Evolutionary conservation across 1,140 invertebrate species (phyloP).

Genomic region (Centruroides sculpturatus): DNA sequence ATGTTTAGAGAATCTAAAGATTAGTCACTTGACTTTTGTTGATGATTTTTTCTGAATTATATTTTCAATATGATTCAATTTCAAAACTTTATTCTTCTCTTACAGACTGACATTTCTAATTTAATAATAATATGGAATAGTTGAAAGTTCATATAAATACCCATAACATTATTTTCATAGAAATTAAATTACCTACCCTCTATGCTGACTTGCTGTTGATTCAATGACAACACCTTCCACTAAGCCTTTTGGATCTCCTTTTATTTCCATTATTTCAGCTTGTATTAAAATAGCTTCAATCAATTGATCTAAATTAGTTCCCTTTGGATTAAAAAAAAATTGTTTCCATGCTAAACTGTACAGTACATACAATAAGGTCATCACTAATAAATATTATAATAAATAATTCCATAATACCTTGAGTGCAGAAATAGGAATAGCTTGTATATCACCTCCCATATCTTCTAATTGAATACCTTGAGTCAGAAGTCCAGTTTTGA

Average conservation of each 20-base stretch:
- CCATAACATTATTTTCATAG: too few relatives aligned
- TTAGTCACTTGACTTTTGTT: too few relatives aligned
- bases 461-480: conserved; percentile 73
- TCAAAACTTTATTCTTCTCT: too few relatives aligned
- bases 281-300: conserved; percentile 67
- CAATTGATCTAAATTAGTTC: conserved; percentile 58
- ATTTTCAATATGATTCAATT: too few relatives aligned
- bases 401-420: conserved; percentile 20
- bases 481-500: conserved; percentile 52
- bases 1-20: too few relatives aligned
- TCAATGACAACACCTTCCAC: conserved; percentile 88
- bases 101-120: too few relatives aligned
- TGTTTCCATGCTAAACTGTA: too few relatives aligned
- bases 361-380: too few relatives aligned
- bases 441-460: conserved; percentile 81
- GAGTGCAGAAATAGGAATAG: conserved; percentile 80
- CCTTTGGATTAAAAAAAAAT: conserved; percentile 29
- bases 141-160: too few relatives aligned
- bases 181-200: conserved; percentile 38
- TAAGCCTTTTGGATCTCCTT: conserved; percentile 53
- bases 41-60: too few relatives aligned
- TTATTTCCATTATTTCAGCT: conserved; percentile 77
- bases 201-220: conserved; percentile 51
- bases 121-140: too few relatives aligned
- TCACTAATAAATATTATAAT: neutral